Base-by-base conservation (phyloP, 2,797 vertebrate genomes). In the Zalophus californianus region DNA sequence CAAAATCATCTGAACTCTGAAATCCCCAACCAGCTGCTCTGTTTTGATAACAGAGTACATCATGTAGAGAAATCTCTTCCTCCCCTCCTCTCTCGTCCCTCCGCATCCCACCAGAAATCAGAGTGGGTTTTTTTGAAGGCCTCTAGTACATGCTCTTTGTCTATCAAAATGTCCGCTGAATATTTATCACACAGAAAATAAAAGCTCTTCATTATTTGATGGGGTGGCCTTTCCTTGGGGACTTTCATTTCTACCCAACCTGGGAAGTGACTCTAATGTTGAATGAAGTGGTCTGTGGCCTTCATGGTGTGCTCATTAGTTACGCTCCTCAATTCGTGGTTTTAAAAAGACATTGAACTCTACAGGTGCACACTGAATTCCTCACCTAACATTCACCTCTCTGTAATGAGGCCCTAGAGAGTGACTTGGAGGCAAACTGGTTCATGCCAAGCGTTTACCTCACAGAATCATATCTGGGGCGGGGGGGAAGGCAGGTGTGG, bases 241-340 rank as follows among this genome's bases (percentile, higher is more conserved):
- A 83, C 44, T 70, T 84, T 77, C 82, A 20, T 41, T 70, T 91
- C 88, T 72, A 4, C 56, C 66, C 56, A 56, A 50, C 48, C 86
- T 25, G 41, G 72, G 66, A 91, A 88, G 70, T 16, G 70, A 82
- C 48, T 52, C 75, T 78, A 6, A 52, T 52, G 9, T 95, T 38
- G 92, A 95, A 95, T 66, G 91, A 96, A 93, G 62, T 64, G 88
- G 88, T 78, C 85, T 35, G 56, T 32, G 83, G 90, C 50, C 94
- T 79, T 80, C 11, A 20, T 27, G 7, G 82, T 0, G n/a, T 25
- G 15, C 56, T 95, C 78, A 60, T 97, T 60, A 83, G 78, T 72
- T n/a, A 77, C 2, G 12, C 44, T 72, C 95, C 85, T 93, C 94
- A n/a, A 52, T 64, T 83, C 86, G 16, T 58, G 50, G 60, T 75